Evolutionary conservation across 2,888 invertebrate genomes (phyloP), one percentile per base, ranked within the genome.

Genomic region (Tenthredo distinguenda): DNA sequence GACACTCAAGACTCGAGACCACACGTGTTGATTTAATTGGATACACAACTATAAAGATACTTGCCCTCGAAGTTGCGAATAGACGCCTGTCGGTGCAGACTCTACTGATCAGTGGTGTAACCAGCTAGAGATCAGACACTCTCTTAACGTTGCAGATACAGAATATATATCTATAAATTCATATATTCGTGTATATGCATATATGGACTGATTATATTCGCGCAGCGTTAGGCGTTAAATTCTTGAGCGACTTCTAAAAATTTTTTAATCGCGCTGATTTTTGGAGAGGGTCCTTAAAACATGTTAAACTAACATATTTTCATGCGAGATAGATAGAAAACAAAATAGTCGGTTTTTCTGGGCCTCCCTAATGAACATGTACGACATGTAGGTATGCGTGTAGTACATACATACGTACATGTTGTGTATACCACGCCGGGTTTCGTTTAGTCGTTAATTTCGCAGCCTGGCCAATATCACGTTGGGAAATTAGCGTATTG

Each of bases 401-500:
- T 26, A 68, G 68, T n/a, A 62, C 43, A 26, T 68, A 34, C 18
- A 40, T 7, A 5, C 37, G n/a, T 40, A 10, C 21, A 40, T 40
- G 43, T 74, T 43, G 43, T 74, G n/a, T 43, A 21, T 15, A 68
- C 47, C 3, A 12, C 18, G 72, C 7, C 21, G 43, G 43, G 40
- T 74, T 71, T 34, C 71, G 71, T 34, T 71, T 37, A 34, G 31
- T 40, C 72, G 43, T 74, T 40, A 74, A 74, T 74, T 43, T 43
- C n/a, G 21, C 72, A 43, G 7, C n/a, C 15, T 18, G 40, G 50
- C 34, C 50, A 31, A 77, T 74, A 74, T 68, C 50, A 47, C 50
- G 31, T 74, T 50, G 55, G 47, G 40, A 81, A 65, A 81, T 81
- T 65, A 81, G 81, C 81, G 81, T 81, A 81, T 81, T 81, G 81